Conservation (phyloP, 2,113 vertebrate genomes). For the Sporophila hypoxantha region DNA sequence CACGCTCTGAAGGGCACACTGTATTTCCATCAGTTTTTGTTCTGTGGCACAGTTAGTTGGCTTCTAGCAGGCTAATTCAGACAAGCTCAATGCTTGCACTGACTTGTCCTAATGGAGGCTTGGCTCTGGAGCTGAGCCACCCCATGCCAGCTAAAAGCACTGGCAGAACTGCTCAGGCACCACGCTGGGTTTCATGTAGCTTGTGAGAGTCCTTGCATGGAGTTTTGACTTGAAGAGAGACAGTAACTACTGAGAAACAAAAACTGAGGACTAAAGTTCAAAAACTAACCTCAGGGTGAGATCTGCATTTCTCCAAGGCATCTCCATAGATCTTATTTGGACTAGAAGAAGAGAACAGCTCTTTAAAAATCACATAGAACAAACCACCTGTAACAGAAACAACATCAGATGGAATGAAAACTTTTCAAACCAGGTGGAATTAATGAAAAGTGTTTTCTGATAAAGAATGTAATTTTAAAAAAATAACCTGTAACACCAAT, state of each 20-base stretch:
- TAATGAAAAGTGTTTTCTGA: not conserved
- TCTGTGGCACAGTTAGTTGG: not conserved
- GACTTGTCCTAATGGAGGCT: not conserved
- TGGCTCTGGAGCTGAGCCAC: not conserved
- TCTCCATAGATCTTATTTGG: slow-evolving; percentile 89
- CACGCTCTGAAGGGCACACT: not conserved
- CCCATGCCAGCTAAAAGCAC: not conserved
- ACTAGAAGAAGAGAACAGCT: slow-evolving; percentile 91
- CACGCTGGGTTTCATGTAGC: accelerated
- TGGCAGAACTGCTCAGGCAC: not conserved
- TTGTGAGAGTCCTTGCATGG: not conserved
- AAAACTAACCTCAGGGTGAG: slow-evolving; percentile 85
- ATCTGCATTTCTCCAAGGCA: slow-evolving; percentile 85
- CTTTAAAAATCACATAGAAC: slow-evolving; percentile 89
- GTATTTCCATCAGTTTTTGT: not conserved
- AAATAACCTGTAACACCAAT: slow-evolving; percentile 86
- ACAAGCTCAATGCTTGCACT: not conserved
- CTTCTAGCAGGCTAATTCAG: not conserved
- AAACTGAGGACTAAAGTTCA: not conserved
- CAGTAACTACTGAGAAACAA: not conserved
- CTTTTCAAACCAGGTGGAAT: not conserved
- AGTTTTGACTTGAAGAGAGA: not conserved
- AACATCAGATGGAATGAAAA: not conserved
- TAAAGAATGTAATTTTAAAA: not conserved
- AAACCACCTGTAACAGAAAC: slow-evolving; percentile 80